Evolutionary conservation across 1,140 invertebrate species (phyloP).

Genomic region (Scaptomyza graminum): DNA sequence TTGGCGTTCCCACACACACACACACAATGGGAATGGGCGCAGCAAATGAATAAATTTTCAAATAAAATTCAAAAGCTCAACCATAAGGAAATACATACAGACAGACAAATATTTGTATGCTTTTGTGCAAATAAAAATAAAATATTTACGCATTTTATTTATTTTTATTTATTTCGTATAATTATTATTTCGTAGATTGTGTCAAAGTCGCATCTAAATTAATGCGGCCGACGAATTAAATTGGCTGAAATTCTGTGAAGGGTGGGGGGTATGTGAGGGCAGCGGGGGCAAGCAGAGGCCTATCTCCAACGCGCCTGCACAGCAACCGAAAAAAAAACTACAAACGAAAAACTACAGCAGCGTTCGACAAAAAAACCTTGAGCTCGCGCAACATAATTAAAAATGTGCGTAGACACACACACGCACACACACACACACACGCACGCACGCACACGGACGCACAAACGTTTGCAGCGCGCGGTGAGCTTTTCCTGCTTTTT

Average conservation of each 20-base stretch:
- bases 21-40: no score
- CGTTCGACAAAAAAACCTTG: slow-evolving; percentile 79
- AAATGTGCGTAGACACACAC: slow-evolving; percentile 76
- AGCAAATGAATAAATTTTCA: not conserved
- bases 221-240: slow-evolving; percentile 75
- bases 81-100: slow-evolving; percentile 46
- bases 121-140: slow-evolving; percentile 6
- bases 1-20: no score
- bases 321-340: slow-evolving; percentile 61
- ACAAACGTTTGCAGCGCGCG: slow-evolving; percentile 58
- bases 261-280: not conserved
- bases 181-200: slow-evolving; percentile 50
- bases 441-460: not conserved
- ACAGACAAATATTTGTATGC: slow-evolving; percentile 10
- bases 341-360: slow-evolving; percentile 38
- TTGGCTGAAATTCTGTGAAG: slow-evolving; percentile 61
- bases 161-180: no score
- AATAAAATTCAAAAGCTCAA: slow-evolving; percentile 9
- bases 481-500: slow-evolving; percentile 71
- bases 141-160: slow-evolving; percentile 19
- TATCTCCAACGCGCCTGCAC: slow-evolving; percentile 69
- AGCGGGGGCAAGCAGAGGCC: slow-evolving; percentile 11
- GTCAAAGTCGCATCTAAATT: slow-evolving; percentile 64
- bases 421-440: slow-evolving; percentile 17
- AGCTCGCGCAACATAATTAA: slow-evolving; percentile 81